Base-by-base conservation (phyloP, 2,888 invertebrate genomes). In the Dendrolimus pini region DNA sequence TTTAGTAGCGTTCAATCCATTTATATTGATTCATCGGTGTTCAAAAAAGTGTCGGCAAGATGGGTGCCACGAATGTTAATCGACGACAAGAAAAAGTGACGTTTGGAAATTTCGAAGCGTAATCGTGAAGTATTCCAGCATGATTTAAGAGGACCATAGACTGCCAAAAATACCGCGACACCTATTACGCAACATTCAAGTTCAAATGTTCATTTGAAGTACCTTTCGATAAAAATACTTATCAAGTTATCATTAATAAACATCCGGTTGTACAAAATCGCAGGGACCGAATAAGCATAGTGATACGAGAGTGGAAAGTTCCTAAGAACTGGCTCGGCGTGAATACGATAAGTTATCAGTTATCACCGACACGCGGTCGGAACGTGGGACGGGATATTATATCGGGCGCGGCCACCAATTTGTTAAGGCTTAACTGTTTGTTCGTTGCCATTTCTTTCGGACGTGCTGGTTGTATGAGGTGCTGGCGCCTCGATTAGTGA, bases 311-410 rank as follows among this genome's bases (percentile, higher is more conserved):
- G 47, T 81, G 80, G 80, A 81, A 81, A 81, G 77, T 81, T 81
- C 69, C 80, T 66, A 62, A 56, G 70, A 64, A 67, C 61, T 68
- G 67, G 67, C 68, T 58, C 61, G 65, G 66, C 68, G 30, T 58
- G 58, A 56, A 57, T 62, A 63, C 73, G 78, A 79, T 79, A 78
- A 62, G 64, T 66, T 71, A 78, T 79, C 78, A 62, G 64, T 66
- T 71, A 78, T 79, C 78, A 78, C 78, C 61, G 62, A 56, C 79
- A 79, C 77, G 79, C 77, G 63, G 65, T 54, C 60, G 57, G 65
- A 74, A 65, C 77, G 77, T 78, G 77, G 6, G 6, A 30, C 30
- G 6, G 30, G 30, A 30, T 8, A n/a, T n/a, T n/a, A n/a, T n/a
- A 47, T 2, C 47, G 7, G 9, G 47, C 47, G 6, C 47, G 47